Evolutionary conservation across 2,113 vertebrate genomes (phyloP), one percentile per base, ranked within the genome.

Genomic region (Engraulis encrasicolus): DNA sequence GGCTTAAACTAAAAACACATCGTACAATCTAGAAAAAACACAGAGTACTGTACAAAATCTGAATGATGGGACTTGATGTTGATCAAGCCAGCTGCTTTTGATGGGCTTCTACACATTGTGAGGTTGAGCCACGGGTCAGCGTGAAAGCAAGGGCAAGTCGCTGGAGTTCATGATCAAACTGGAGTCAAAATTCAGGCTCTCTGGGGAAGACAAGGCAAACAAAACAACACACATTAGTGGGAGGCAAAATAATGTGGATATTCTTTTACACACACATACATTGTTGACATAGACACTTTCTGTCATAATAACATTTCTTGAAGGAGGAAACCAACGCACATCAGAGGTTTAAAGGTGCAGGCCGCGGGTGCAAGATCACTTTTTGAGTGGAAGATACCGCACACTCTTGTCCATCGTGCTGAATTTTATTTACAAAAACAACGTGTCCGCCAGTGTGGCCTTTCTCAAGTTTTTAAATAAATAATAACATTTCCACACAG

Each of bases 171-270:
- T 92, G 87, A 97, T 96, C 89, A 97, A 95, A 87, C 95, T 97
- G 87, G 97, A 95, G 89, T 96, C 96, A 91, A 97, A 86, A 89
- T 94, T 98, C 90, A 98, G 94, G 89, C 95, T 97, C 91, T 98
- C 97, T 97, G 94, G 81, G 91, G 89, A 89, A 81, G 2, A 90
- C 78, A 82, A 78, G 89, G 82, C 31, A 19, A 34, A 49, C 34
- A 23, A 78, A 15, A 38, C n/a, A n/a, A n/a, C n/a, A 36, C 7
- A 38, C 37, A 31, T 14, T 14, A 31, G 27, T 11, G 61, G 27
- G 49, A 34, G 27, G 18, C n/a, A 50, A 12, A 31, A 31, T 14
- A 7, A 71, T 12, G 27, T 71, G 58, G 58, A 9, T n/a, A 61
- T 71, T 9, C 23, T 14, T 2, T 7, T 27, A 61, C 23, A 6